Base-by-base conservation (phyloP, 2,888 invertebrate species). In the Uloborus plumipes region DNA sequence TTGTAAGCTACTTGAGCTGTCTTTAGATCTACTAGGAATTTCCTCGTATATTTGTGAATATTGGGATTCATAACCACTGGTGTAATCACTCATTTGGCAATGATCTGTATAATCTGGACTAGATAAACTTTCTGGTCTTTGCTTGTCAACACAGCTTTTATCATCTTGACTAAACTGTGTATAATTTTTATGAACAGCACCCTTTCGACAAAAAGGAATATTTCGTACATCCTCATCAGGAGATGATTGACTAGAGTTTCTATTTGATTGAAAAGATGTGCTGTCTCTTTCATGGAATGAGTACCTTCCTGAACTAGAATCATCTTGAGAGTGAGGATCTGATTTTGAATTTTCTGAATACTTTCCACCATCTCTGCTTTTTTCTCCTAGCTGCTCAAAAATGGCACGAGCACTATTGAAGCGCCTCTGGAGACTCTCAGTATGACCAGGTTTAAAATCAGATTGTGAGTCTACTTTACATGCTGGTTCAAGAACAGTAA, bases 401-500 rank as follows among this genome's bases (percentile, higher is more conserved):
- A 97, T 91, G 64, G 97, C 96, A 84, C 96, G 92, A 3, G 96
- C 96, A 89, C 94, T 95, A 89, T 96, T 96, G 64, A 86, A 86
- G 13, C 86, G 64, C 49, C 75, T 84, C 13, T 86, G 85, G 39
- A 83, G 84, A 75, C 85, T 85, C 78, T 85, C 84, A 53, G 51
- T 53, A 16, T 49, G 51, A n/a, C 62, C 66, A 14, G 53, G 22
- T 51, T 66, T 67, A 15, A 22, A 16, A 55, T 67, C 81, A 39
- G 71, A 47, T 18, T 76, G 67, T n/a, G 51, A 50, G 15, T 73
- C 73, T 13, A 51, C 11, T 18, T 64, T 80, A 67, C 62, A 69
- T 55, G 64, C 73, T 58, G 64, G 71, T 4, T 78, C 78, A 26
- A 31, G 11, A 53, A 26, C 55, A 16, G 67, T 7, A 53, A 53